Conservation (phyloP, 2,888 invertebrate genomes). For the Psococerastis gibbosa region DNA sequence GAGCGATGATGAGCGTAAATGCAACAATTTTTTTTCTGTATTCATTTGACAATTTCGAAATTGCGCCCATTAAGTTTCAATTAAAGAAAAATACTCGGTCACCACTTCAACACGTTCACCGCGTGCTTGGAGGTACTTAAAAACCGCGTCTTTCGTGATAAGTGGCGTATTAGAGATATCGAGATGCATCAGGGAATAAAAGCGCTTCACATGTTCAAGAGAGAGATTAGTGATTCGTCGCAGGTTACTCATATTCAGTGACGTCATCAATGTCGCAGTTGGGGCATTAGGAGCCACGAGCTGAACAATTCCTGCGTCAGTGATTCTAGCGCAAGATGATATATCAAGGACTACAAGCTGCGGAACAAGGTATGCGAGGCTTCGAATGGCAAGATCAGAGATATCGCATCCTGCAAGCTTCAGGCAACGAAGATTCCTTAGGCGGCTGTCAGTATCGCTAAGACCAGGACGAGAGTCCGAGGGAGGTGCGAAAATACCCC, state of each 20-base stretch:
- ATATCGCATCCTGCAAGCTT: slow-evolving; percentile 74
- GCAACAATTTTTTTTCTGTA: no score
- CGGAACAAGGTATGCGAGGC: slow-evolving; percentile 56
- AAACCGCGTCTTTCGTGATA: no score
- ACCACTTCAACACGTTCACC: no score
- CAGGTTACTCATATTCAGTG: slow-evolving; percentile 65
- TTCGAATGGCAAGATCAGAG: slow-evolving; percentile 67
- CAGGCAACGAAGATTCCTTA: slow-evolving; percentile 55
- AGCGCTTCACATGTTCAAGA: slow-evolving; percentile 59
- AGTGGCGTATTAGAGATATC: no score
- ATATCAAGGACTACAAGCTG: slow-evolving; percentile 57
- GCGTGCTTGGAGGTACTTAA: no score
- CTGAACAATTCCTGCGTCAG: slow-evolving; percentile 80
- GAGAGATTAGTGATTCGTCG: slow-evolving; percentile 63
- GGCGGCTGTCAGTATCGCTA: slow-evolving; percentile 50
- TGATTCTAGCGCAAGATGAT: slow-evolving; percentile 69
- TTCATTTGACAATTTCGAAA: no score
- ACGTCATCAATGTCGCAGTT: slow-evolving; percentile 39
- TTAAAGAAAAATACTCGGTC: no score
- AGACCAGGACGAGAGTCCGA: slow-evolving; percentile 64
- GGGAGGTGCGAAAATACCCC: slow-evolving; percentile 72
- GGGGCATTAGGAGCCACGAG: slow-evolving; percentile 53
- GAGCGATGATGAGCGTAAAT: no score
- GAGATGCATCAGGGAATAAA: no score
- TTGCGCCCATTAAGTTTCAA: no score